These are phyloP conservation scores for Drosophila micromelanica DNA, from an alignment of 1,140 invertebrate genomes.

Conservation along the genomic window DNA sequence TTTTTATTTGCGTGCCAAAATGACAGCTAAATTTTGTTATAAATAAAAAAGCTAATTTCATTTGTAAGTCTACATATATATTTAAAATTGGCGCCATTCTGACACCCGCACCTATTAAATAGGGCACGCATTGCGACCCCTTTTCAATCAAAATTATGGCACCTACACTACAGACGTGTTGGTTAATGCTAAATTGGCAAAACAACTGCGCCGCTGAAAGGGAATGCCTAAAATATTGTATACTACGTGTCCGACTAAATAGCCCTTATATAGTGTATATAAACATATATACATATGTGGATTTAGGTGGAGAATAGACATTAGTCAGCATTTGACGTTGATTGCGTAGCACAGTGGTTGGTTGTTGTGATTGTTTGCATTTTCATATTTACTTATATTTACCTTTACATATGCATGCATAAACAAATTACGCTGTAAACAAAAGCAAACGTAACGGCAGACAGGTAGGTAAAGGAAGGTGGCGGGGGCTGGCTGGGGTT, in stretches of 20 bases:
- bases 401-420: conserved; percentile 12
- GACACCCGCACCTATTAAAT: conserved; percentile 25
- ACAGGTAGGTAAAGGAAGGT: conserved; percentile 5
- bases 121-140: conserved; percentile 1
- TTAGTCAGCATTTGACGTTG: conserved; percentile 51
- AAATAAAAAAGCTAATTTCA: conserved; percentile 23
- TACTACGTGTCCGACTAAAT: conserved; percentile 56
- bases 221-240: conserved; percentile 33
- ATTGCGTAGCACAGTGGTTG: conserved; percentile 69
- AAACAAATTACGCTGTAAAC: conserved; percentile 78
- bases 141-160: conserved; percentile 13
- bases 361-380: conserved; percentile 70
- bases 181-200: conserved; percentile 56
- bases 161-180: conserved; percentile 60
- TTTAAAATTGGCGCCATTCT: conserved; percentile 33
- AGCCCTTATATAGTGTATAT: conserved; percentile 21
- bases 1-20: conserved; percentile 3
- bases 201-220: conserved; percentile 31
- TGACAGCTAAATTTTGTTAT: conserved; percentile 34
- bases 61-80: background rate
- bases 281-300: background rate
- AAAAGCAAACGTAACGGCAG: conserved; percentile 39
- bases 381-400: conserved; percentile 63
- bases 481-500: background rate
- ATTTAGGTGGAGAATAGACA: background rate